A percentile compares a stretch with the other conserved stretches of the same genome.
Conservation (phyloP, 2,888 invertebrate species). For the Alviniconcha strummeri region DNA sequence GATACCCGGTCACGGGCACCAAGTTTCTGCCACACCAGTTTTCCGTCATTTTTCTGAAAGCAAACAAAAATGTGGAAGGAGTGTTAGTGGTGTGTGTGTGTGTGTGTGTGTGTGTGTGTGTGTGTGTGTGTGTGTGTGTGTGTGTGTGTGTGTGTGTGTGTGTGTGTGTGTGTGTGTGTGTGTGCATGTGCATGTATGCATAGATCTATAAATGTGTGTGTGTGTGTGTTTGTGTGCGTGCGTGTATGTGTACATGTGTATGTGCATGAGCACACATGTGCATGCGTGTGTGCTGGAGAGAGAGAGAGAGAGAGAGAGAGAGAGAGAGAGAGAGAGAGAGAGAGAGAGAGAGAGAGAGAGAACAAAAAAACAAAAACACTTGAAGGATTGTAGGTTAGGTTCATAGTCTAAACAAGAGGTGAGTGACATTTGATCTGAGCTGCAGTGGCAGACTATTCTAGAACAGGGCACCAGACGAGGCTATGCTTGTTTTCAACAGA, state of each 20-base stretch:
- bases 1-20: conserved; percentile 27
- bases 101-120: neutral
- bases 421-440: no score
- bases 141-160: neutral
- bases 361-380: no score
- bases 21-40: conserved; percentile 39
- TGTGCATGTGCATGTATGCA: neutral
- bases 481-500: no score
- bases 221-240: conserved; percentile 10
- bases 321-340: no score
- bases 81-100: neutral
- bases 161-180: neutral
- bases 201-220: neutral
- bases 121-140: conserved; percentile 7
- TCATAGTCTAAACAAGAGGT: no score
- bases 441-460: no score
- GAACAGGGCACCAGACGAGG: no score
- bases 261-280: neutral
- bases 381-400: no score
- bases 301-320: no score
- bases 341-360: no score
- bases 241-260: neutral
- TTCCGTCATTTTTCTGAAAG: conserved; percentile 36
- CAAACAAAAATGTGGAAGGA: neutral
- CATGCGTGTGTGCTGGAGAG: no score